phyloP scores from a whole-genome alignment of 2,797 vertebrate species.

The Protonibea diacanthus region DNA sequence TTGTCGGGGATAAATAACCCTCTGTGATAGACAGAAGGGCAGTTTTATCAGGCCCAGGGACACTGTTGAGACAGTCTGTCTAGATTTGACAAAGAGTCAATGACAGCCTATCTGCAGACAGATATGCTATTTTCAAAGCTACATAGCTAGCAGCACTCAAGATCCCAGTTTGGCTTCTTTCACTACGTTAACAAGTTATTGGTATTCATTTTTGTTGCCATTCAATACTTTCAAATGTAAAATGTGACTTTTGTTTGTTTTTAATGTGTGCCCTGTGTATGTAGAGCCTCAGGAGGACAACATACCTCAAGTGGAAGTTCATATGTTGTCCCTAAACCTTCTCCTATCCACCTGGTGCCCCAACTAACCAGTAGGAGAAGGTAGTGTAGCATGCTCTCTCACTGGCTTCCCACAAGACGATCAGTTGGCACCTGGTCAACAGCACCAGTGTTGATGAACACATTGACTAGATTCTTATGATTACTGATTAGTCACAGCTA shows the following conservation, averaged over 20 bases:
- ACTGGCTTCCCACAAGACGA: neutral
- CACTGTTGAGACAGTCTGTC: neutral
- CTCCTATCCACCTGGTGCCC: neutral
- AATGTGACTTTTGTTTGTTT: neutral
- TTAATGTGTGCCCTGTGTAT: neutral
- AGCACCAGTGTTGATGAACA: neutral
- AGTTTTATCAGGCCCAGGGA: conserved; percentile 22
- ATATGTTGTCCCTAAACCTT: neutral
- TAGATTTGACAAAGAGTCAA: conserved; percentile 15
- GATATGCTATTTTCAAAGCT: neutral
- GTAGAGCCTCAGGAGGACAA: neutral
- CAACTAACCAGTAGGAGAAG: neutral
- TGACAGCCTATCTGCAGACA: neutral
- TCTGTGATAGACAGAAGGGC: neutral
- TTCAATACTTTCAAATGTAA: no score
- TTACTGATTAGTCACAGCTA: neutral
- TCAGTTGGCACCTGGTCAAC: neutral
- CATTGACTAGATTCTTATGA: neutral
- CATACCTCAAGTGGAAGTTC: neutral
- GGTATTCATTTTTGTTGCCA: no score
- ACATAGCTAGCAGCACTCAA: neutral
- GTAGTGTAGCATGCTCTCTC: neutral
- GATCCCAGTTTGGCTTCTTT: neutral
- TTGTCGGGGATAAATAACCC: neutral
- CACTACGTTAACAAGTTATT: neutral